Evolutionary conservation across 2,888 invertebrate species (phyloP).

Genomic region (Linnaemya tessellans): DNA sequence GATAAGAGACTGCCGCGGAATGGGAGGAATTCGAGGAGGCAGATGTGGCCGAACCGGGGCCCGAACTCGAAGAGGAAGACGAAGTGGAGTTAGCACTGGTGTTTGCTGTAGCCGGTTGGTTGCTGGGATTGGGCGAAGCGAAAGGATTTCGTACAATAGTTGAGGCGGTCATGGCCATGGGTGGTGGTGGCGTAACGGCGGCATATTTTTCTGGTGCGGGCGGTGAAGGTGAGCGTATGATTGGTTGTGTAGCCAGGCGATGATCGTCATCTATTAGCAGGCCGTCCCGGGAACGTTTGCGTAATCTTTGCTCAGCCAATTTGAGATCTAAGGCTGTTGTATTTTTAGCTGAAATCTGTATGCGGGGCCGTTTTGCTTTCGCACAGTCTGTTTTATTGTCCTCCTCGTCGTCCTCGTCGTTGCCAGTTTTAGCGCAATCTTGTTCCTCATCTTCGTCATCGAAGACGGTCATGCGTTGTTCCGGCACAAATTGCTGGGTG

Average conservation of each 20-base stretch:
- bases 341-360: conserved; percentile 72
- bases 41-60: conserved; percentile 50
- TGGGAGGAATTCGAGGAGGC: conserved; percentile 66
- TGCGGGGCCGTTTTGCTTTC: conserved; percentile 78
- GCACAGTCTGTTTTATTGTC: conserved; percentile 68
- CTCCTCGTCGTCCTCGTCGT: conserved; percentile 45
- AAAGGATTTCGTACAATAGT: conserved; percentile 82
- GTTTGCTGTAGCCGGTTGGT: conserved; percentile 48
- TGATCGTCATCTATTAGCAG: conserved; percentile 78
- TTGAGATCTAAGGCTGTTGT: conserved; percentile 75
- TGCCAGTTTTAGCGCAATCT: neutral
- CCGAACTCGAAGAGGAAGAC: conserved; percentile 68
- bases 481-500: conserved; percentile 77
- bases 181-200: conserved; percentile 71
- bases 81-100: conserved; percentile 57
- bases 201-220: conserved; percentile 69
- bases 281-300: conserved; percentile 84
- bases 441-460: conserved; percentile 77
- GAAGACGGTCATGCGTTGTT: conserved; percentile 80
- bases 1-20: conserved; percentile 69
- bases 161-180: conserved; percentile 79
- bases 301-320: conserved; percentile 79
- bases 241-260: conserved; percentile 70
- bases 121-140: conserved; percentile 80
- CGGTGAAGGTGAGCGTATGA: conserved; percentile 74